Evolutionary conservation across 2,888 invertebrate species (phyloP), one percentile per base, ranked within the genome.

Genomic region (Zelleria hepariella): DNA sequence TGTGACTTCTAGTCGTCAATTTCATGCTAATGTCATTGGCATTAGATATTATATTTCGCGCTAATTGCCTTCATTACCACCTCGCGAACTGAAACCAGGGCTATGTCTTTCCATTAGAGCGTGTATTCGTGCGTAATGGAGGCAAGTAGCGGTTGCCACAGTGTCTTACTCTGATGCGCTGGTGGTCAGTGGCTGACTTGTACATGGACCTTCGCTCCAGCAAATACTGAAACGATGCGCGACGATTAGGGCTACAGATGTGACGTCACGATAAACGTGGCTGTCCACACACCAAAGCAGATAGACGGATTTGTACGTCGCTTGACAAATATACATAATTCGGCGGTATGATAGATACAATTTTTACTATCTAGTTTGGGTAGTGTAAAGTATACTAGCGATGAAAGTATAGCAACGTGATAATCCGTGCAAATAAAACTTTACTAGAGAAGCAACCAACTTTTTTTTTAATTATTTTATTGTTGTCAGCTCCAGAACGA

Each of bases 111-210:
- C 23, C 42, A 26, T 25, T 48, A 18, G 42, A 18, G 27, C 27
- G 51, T 21, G 51, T 58, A 53, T 47, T 57, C 10, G n/a, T 25
- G 24, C 24, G n/a, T 63, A 77, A 78, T 79, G 78, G 73, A 81
- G 82, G 76, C 83, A 83, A 77, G 75, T 77, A 78, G 73, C 67
- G 59, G 67, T 65, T 63, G 64, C 65, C 64, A 65, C 67, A 64
- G 69, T 70, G 80, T 93, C 96, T 96, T 96, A 96, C 96, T 94
- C 95, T 93, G 91, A 95, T 94, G 90, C 93, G 94, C 93, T 94
- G 95, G 91, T 94, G 95, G 87, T 94, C 92, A 91, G 93, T 93
- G 91, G 93, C 92, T 91, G 92, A 93, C 91, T 93, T 93, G 91
- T 94, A 93, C 91, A 94, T 93, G 90, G 94, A 93, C 93, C 94